Evolutionary conservation across 2,797 vertebrate genomes (phyloP).

Genomic region (Pangasius mekongensis): DNA sequence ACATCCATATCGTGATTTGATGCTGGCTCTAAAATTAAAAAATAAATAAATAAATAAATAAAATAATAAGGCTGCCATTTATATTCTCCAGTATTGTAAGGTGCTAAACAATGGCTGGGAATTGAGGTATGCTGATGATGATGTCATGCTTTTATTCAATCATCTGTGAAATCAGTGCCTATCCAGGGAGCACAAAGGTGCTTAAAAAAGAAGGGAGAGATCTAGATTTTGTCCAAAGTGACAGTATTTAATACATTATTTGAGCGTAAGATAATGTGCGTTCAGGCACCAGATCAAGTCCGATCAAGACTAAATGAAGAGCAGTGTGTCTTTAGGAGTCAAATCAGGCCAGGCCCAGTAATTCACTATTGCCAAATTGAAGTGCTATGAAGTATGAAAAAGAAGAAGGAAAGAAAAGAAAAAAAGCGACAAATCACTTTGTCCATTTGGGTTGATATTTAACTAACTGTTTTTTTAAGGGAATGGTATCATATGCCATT

Average conservation of each 20-base stretch:
- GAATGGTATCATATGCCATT: neutral
- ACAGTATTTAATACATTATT: neutral
- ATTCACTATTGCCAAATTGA: neutral
- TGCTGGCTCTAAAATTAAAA: neutral
- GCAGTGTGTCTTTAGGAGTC: neutral
- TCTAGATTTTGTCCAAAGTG: neutral
- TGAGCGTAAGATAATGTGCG: neutral
- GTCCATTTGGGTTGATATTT: neutral
- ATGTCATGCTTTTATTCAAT: conserved; percentile 18
- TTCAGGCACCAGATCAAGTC: neutral
- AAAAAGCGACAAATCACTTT: neutral
- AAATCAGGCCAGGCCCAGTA: neutral
- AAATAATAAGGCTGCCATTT: neutral
- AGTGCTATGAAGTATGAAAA: neutral
- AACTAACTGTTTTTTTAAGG: neutral
- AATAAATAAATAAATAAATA: neutral
- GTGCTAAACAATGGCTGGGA: neutral
- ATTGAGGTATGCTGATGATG: conserved; percentile 1
- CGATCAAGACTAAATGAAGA: neutral
- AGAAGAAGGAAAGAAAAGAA: neutral
- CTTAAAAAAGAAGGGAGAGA: neutral
- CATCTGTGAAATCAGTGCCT: neutral
- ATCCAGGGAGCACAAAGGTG: neutral
- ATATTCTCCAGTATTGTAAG: neutral
- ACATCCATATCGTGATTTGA: neutral